phyloP scores from a whole-genome alignment of 1,140 invertebrate species.

The Euwallacea fornicatus region DNA sequence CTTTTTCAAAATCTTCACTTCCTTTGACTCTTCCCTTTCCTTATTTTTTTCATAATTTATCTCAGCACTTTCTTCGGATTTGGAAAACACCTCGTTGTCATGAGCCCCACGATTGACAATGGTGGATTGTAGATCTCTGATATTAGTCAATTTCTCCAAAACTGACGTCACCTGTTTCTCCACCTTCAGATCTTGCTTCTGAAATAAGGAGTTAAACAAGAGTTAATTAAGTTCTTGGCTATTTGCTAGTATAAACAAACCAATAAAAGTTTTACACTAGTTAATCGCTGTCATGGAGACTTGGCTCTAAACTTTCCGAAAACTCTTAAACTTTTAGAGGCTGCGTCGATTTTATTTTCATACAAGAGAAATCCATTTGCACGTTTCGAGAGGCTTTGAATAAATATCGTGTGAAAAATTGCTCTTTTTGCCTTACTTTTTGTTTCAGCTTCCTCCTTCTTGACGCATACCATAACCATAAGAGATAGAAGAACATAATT shows the following conservation, averaged over 20 bases:
- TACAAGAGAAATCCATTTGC: too few relatives aligned
- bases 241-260: background rate
- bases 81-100: background rate
- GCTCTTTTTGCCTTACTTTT: constrained; percentile 23
- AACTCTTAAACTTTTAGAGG: too few relatives aligned
- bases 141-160: constrained; percentile 3
- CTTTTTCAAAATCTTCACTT: constrained; percentile 3
- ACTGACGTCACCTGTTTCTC: constrained; percentile 16
- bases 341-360: too few relatives aligned
- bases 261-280: background rate
- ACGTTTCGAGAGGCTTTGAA: too few relatives aligned
- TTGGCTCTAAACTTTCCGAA: too few relatives aligned
- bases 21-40: background rate
- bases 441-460: constrained; percentile 32
- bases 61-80: background rate
- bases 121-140: background rate
- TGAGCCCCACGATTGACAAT: background rate
- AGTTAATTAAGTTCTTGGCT: background rate
- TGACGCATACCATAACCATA: constrained; percentile 38
- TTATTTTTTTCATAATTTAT: background rate
- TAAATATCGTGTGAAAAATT: background rate
- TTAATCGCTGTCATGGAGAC: background rate
- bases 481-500: constrained; percentile 40
- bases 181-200: constrained; percentile 7
- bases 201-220: background rate